phyloP scores from a whole-genome alignment of 2,113 vertebrate species.

The Capricornis sumatraensis region DNA sequence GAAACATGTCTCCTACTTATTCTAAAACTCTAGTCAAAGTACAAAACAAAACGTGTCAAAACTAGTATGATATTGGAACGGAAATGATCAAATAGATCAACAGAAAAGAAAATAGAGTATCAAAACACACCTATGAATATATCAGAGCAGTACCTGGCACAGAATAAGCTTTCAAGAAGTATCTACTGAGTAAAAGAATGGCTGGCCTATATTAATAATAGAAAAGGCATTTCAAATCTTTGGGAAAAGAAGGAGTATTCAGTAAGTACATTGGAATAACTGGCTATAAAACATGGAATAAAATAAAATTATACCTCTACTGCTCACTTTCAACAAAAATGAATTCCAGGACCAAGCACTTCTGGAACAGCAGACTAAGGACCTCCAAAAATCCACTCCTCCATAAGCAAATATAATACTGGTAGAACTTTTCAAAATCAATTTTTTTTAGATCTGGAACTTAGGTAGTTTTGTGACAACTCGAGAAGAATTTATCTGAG shows the following conservation, averaged over 20 bases:
- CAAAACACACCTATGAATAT: neutral
- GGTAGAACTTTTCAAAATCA: neutral
- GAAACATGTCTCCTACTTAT: neutral
- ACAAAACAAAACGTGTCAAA: neutral
- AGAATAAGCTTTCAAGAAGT: neutral
- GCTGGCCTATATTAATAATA: neutral
- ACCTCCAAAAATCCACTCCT: neutral
- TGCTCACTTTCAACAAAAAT: neutral
- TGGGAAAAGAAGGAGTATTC: neutral
- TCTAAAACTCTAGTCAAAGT: neutral
- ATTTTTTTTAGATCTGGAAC: neutral
- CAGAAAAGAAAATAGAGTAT: neutral
- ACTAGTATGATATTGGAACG: neutral
- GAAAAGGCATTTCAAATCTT: neutral
- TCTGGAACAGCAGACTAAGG: neutral
- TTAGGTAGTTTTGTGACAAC: neutral
- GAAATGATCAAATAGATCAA: neutral
- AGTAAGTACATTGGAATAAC: neutral
- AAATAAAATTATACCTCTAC: neutral
- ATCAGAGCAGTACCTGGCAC: neutral
- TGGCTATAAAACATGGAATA: neutral
- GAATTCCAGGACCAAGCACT: neutral
- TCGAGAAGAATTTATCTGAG: neutral
- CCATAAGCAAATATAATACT: neutral
- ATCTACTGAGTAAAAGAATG: neutral